phyloP scores from a whole-genome alignment of 1,140 invertebrate species.

The Drosophila pseudoananassae region DNA sequence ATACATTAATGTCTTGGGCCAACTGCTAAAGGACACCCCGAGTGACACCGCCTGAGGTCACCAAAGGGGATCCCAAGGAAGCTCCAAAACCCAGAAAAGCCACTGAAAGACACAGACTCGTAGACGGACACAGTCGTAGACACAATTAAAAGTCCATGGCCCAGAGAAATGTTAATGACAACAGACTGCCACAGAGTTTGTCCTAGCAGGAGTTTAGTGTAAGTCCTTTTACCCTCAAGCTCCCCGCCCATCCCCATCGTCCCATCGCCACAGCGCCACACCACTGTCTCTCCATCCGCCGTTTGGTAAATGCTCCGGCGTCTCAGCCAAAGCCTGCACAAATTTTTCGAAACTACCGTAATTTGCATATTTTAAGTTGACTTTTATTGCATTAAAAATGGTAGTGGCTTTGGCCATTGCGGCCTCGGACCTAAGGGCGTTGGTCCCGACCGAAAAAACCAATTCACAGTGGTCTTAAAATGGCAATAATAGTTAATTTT shows the following conservation, averaged over 20 bases:
- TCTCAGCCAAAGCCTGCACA: constrained; percentile 56
- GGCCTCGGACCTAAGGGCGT: constrained; percentile 58
- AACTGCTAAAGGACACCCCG: constrained; percentile 51
- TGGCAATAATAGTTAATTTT: neutral
- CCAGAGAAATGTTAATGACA: constrained; percentile 81
- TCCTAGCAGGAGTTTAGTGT: constrained; percentile 37
- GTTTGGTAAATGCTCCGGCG: constrained; percentile 33
- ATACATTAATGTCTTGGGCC: constrained; percentile 79
- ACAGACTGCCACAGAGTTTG: constrained; percentile 50
- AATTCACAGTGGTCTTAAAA: constrained; percentile 19
- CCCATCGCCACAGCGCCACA: neutral
- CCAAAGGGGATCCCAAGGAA: constrained; percentile 10
- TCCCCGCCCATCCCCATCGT: neutral
- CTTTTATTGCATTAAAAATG: constrained; percentile 83
- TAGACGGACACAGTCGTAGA: constrained; percentile 42
- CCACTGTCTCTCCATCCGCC: neutral
- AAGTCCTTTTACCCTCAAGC: constrained; percentile 18
- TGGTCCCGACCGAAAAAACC: constrained; percentile 26
- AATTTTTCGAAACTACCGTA: constrained; percentile 79
- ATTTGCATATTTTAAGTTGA: constrained; percentile 83
- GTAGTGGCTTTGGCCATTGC: constrained; percentile 73
- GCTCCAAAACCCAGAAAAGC: constrained; percentile 7
- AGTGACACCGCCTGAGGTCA: constrained; percentile 54
- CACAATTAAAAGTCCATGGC: constrained; percentile 82
- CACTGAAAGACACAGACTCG: constrained; percentile 5